Base-by-base conservation (phyloP, 2,797 vertebrate species). In the Carcharodon carcharias region DNA sequence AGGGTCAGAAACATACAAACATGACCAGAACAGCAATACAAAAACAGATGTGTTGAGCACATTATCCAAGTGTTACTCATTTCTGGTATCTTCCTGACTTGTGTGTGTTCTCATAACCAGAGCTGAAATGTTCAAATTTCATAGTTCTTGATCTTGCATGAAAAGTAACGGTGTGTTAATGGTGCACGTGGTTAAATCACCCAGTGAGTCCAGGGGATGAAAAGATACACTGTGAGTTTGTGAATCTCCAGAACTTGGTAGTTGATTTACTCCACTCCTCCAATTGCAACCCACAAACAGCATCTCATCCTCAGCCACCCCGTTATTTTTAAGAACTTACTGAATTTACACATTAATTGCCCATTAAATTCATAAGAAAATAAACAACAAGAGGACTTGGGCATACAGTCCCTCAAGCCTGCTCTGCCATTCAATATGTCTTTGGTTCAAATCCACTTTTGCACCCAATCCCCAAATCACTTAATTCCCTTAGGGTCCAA, bases 1-100 rank as follows among this genome's bases (percentile, higher is more conserved):
- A 40, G 63, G 91, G 91, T 93, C 91, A 93, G 91, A 67, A 21
- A n/a, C 16, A 67, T n/a, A 93, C n/a, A 93, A 93, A 45, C 91
- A 40, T 23, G 63, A 93, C 26, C 61, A 40, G 40, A 63, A 67
- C 91, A 67, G 91, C 63, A 93, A 28, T 93, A 26, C 61, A 93
- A 45, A 67, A 93, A 40, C 63, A 93, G 91, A 93, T 93, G 91
- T 93, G 91, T 93, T 23, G 23, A 67, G 61, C n/a, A 67, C 7
- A 45, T 65, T 67, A 45, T 63, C 61, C 91, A 93, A 93, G 40
- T 45, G n/a, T 93, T 7, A 45, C 21, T 67, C 18, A 93, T 45
- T 93, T 40, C n/a, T 93, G 61, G n/a, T 67, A n/a, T 67, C n/a
- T 67, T 40, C 58, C 91, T 93, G 91, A 65, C 35, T 58, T 40